These are phyloP conservation scores for Kryptolebias marmoratus DNA, from an alignment of 2,113 vertebrate genomes.

Conservation along the genomic window DNA sequence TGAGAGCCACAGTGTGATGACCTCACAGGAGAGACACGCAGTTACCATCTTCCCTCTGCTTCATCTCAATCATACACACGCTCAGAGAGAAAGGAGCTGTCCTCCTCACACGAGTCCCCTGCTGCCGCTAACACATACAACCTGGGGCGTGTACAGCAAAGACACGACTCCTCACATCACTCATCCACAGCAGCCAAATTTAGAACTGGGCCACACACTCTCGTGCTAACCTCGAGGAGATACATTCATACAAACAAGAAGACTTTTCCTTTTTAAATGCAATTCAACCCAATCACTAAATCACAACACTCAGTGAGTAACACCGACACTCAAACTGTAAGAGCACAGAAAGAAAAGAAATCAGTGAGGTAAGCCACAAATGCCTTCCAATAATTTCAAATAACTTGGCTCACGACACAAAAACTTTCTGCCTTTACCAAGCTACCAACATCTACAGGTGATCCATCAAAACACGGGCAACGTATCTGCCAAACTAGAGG, in stretches of 20 bases:
- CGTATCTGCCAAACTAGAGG: too few relatives aligned
- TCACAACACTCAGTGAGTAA: not conserved
- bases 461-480: too few relatives aligned
- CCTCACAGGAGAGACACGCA: constrained; percentile 54
- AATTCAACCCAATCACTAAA: not conserved
- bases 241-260: constrained; percentile 1
- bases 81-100: constrained; percentile 23
- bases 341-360: too few relatives aligned
- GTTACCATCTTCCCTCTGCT: constrained; percentile 32
- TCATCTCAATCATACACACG: constrained; percentile 27
- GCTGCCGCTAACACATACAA: constrained; percentile 50
- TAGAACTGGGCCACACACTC: constrained; percentile 23
- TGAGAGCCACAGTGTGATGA: constrained; percentile 58
- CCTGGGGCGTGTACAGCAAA: constrained; percentile 62
- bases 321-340: not conserved
- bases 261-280: not conserved
- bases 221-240: constrained; percentile 14
- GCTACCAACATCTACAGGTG: too few relatives aligned
- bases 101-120: constrained; percentile 42
- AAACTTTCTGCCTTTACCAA: too few relatives aligned
- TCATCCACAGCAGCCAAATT: constrained; percentile 55
- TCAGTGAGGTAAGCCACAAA: too few relatives aligned
- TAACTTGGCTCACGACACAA: too few relatives aligned
- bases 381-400: too few relatives aligned
- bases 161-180: constrained; percentile 69